phyloP scores from a whole-genome alignment of 2,113 vertebrate genomes.

The Phrynosoma platyrhinos region DNA sequence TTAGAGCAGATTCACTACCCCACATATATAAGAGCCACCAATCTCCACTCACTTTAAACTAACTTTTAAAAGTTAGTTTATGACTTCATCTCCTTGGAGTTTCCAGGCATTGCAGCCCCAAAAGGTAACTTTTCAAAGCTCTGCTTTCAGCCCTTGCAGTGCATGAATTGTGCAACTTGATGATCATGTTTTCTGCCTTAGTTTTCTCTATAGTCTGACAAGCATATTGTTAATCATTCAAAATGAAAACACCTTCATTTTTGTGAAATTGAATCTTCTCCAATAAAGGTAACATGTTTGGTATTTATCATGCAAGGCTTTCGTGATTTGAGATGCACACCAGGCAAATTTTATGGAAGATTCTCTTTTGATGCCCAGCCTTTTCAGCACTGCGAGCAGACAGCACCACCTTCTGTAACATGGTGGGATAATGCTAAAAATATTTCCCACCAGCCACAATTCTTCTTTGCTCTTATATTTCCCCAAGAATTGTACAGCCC shows the following conservation, averaged over 20 bases:
- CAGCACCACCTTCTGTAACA: constrained; percentile 55
- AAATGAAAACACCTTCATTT: not conserved
- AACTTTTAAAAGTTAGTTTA: not conserved
- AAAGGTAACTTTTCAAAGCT: too few species aligned
- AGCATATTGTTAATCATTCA: not conserved
- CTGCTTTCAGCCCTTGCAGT: too few species aligned
- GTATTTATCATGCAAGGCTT: not conserved
- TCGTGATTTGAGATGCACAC: not conserved
- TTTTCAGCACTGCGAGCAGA: not conserved
- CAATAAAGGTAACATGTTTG: not conserved
- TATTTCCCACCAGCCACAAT: too few species aligned
- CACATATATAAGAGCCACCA: too few species aligned
- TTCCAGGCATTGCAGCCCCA: not conserved
- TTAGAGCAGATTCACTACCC: too few species aligned
- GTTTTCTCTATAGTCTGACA: too few species aligned
- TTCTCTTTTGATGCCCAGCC: not conserved
- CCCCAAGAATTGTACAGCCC: too few species aligned
- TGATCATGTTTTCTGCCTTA: too few species aligned
- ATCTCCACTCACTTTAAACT: too few species aligned
- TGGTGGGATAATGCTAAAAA: not conserved
- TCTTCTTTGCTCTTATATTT: too few species aligned
- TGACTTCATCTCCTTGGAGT: not conserved
- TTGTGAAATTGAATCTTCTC: constrained; percentile 6
- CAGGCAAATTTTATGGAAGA: not conserved
- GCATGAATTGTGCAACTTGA: too few species aligned